phyloP scores from a whole-genome alignment of 2,888 invertebrate species.

The Laothoe populi region DNA sequence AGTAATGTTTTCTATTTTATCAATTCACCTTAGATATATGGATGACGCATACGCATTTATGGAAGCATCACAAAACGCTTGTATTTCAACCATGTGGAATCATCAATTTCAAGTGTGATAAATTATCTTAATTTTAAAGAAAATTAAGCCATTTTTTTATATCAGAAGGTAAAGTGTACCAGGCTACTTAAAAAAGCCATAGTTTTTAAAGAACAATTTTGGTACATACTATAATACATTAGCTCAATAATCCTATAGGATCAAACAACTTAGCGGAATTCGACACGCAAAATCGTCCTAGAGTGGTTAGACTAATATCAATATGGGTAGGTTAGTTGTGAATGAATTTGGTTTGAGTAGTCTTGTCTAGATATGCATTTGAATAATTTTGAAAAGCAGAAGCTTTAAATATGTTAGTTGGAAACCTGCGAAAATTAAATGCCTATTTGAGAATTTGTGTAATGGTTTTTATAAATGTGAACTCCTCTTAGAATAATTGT shows the following conservation, averaged over 20 bases:
- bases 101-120: slow-evolving; percentile 34
- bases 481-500: too few relatives aligned
- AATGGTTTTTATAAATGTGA: not conserved
- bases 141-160: slow-evolving; percentile 38
- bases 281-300: slow-evolving; percentile 33
- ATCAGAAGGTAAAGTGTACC: slow-evolving; percentile 39
- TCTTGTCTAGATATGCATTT: too few relatives aligned
- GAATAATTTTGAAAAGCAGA: too few relatives aligned
- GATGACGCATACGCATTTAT: slow-evolving; percentile 43
- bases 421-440: too few relatives aligned
- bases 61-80: slow-evolving; percentile 45
- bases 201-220: slow-evolving; percentile 37
- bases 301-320: slow-evolving; percentile 23
- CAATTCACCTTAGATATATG: slow-evolving; percentile 39
- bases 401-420: too few relatives aligned
- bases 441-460: too few relatives aligned
- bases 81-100: slow-evolving; percentile 38
- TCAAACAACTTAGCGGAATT: slow-evolving; percentile 37
- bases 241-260: slow-evolving; percentile 32
- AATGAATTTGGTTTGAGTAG: slow-evolving; percentile 33
- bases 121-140: slow-evolving; percentile 24
- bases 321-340: slow-evolving; percentile 35
- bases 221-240: slow-evolving; percentile 29
- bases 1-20: slow-evolving; percentile 23
- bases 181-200: slow-evolving; percentile 36